Evolutionary conservation across 2,797 vertebrate genomes (phyloP), one percentile per base, ranked within the genome.

Genomic region (Brotogeris chrysoptera): DNA sequence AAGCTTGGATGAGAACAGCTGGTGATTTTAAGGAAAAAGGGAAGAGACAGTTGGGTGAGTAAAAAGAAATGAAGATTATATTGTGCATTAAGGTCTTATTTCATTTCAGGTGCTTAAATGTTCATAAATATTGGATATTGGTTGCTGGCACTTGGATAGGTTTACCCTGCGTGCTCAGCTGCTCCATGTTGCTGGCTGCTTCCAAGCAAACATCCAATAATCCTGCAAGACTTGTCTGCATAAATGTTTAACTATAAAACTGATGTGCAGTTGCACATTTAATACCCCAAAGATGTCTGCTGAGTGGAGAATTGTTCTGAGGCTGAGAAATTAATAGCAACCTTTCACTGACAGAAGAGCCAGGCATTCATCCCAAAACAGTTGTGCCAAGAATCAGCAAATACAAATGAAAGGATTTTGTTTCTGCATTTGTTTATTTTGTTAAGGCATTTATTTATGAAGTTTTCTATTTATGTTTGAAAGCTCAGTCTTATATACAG

Each of bases 391-490:
- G n/a, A 64, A 46, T 17, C 53, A 63, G 44, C 49, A 90, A 76
- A 88, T 30, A 84, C 27, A 66, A 92, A 71, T 74, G 10, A 55
- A 63, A 74, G n/a, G 6, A 13, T 38, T 94, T 83, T 74, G 55
- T 27, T 70, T 71, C 69, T 86, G 60, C 50, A 8, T 70, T 86
- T 77, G 19, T 88, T 80, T 47, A 28, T 69, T 47, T 88, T 39
- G 21, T 30, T 44, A 11, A 69, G 38, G 50, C 43, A 23, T 52
- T 86, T 65, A 32, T 82, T 88, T n/a, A 15, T 57, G 6, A 52
- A 20, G 9, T 52, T 73, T 68, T 36, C 43, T 32, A 11, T 50
- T 84, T 5, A 21, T 7, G 16, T 74, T 87, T 50, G 50, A 59
- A 81, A 46, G 53, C 57, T 89, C 70, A 71, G 52, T 15, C 61